These are phyloP conservation scores for Harpagus bidentatus DNA, from an alignment of 2,113 vertebrate species.

Conservation along the genomic window DNA sequence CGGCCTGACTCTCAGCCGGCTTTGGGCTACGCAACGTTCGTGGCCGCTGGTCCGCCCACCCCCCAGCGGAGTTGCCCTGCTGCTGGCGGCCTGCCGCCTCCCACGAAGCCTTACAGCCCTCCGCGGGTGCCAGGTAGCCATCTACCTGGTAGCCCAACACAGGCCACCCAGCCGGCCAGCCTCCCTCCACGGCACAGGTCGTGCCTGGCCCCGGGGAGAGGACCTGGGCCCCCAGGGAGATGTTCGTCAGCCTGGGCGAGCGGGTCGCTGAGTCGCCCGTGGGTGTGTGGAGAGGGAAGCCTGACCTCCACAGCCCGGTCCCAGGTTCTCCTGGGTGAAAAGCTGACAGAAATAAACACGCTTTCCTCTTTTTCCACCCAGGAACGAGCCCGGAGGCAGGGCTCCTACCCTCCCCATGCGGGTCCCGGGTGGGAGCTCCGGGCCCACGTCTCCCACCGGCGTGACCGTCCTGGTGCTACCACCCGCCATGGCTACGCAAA, in stretches of 20 bases:
- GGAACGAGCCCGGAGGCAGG: fast-evolving
- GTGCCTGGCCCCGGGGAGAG: background rate
- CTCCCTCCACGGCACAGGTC: background rate
- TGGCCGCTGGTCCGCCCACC: background rate
- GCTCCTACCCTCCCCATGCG: background rate
- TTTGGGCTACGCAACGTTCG: background rate
- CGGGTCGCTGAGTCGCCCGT: fast-evolving
- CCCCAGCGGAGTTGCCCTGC: background rate
- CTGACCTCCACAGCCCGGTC: slow-evolving; percentile 65
- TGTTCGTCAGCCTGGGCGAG: too few species aligned
- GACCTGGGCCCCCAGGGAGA: background rate
- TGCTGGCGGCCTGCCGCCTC: background rate
- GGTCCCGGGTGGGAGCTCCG: fast-evolving
- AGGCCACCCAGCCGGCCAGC: fast-evolving
- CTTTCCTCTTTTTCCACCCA: background rate
- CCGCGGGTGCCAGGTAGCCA: fast-evolving
- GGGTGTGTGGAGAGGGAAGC: background rate
- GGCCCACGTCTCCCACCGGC: background rate
- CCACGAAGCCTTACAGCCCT: fast-evolving
- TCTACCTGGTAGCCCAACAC: too few species aligned
- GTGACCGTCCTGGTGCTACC: background rate
- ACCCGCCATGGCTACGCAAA: background rate
- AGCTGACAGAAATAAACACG: background rate
- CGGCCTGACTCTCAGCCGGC: background rate
- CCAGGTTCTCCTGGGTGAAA: background rate